Conservation (phyloP, 2,113 vertebrate genomes). For the Glaucidium brasilianum region DNA sequence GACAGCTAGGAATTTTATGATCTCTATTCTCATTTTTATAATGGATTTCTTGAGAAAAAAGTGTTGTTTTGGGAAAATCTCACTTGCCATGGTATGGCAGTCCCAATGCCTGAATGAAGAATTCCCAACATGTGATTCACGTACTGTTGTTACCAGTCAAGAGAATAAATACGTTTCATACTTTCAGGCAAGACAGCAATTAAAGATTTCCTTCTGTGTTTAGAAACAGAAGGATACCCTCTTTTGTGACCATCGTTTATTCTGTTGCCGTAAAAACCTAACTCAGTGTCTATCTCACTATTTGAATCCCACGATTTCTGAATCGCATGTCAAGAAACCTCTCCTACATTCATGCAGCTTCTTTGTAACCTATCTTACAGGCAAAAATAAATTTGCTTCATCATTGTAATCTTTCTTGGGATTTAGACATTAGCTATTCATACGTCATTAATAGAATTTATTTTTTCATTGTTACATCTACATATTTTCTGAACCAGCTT, state of each 20-base stretch:
- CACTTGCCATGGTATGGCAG: not conserved
- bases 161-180: not conserved
- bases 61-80: not conserved
- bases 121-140: not conserved
- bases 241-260: not conserved
- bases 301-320: not conserved
- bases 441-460: not conserved
- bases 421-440: not conserved
- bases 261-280: not conserved
- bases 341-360: not conserved
- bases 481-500: not conserved
- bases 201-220: not conserved
- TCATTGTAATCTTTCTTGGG: not conserved
- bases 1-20: constrained; percentile 20
- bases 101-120: not conserved
- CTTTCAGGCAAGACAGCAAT: not conserved
- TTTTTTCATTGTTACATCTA: not conserved
- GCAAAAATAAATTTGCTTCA: not conserved
- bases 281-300: not conserved
- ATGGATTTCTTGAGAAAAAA: not conserved
- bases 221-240: not conserved
- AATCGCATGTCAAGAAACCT: not conserved
- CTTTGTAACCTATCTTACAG: not conserved
- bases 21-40: not conserved
- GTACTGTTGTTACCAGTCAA: not conserved